phyloP scores from a whole-genome alignment of 2,888 invertebrate genomes.

The Eilema depressum region DNA sequence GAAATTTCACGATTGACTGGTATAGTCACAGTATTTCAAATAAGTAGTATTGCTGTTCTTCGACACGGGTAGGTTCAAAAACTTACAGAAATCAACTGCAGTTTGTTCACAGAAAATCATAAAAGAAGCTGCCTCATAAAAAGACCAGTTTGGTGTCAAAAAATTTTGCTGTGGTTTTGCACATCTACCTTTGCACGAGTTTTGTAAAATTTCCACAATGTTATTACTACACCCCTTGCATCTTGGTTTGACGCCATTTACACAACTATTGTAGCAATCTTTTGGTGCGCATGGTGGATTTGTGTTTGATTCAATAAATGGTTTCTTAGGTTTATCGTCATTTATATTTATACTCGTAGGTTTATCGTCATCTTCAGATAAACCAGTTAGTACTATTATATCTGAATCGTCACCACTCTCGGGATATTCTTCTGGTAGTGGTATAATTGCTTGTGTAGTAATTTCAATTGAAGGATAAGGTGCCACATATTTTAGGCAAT shows the following conservation, averaged over 20 bases:
- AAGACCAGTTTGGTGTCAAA: slow-evolving; percentile 6
- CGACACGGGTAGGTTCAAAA: background rate
- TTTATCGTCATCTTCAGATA: no score
- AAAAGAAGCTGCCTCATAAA: background rate
- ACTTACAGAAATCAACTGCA: background rate
- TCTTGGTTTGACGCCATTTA: background rate
- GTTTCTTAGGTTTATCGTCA: no score
- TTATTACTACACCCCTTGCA: background rate
- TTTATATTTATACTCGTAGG: no score
- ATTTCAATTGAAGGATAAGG: no score
- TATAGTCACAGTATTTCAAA: background rate
- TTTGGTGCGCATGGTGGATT: no score
- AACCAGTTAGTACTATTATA: no score
- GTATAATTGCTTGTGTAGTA: no score
- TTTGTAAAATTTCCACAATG: background rate
- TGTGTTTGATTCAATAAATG: no score
- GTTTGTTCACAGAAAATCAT: slow-evolving; percentile 8
- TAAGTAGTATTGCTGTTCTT: background rate
- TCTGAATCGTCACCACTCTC: no score
- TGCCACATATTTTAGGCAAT: no score
- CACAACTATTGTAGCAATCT: background rate
- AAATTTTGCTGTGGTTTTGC: background rate
- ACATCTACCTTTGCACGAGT: background rate
- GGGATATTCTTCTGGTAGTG: no score
- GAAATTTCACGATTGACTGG: background rate